Evolutionary conservation across 2,797 vertebrate species (phyloP).

Genomic region (Anguilla obscura): DNA sequence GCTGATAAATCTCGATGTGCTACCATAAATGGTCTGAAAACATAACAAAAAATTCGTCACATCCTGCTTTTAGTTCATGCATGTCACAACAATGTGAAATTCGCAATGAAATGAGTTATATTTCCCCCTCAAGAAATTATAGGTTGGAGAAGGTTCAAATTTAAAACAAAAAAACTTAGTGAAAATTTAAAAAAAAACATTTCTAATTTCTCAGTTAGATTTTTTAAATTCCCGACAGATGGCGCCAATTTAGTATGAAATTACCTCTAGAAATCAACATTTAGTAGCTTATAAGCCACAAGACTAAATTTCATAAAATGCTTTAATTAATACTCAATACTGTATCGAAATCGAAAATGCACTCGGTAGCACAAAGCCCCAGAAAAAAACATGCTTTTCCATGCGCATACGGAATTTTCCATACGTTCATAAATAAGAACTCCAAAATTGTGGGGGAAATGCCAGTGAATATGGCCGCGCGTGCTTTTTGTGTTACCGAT

Average conservation of each 20-base stretch:
- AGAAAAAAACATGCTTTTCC: not conserved
- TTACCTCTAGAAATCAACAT: constrained; percentile 50
- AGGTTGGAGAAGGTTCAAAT: not conserved
- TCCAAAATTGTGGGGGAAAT: constrained; percentile 52
- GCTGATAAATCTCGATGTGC: not conserved
- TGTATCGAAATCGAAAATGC: not conserved
- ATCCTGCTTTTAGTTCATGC: not conserved
- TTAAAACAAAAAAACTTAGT: constrained; percentile 31
- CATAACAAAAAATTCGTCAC: not conserved
- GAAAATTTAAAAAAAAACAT: constrained; percentile 34
- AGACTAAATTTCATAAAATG: not conserved
- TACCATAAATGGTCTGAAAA: not conserved
- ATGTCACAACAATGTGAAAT: not conserved
- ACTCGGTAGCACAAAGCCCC: not conserved
- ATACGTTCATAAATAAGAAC: constrained; percentile 17
- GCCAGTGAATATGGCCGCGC: constrained; percentile 81
- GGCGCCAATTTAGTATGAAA: constrained; percentile 67
- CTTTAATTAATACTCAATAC: not conserved
- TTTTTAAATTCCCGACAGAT: constrained; percentile 66
- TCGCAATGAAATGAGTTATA: not conserved
- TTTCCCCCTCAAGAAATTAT: not conserved
- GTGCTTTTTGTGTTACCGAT: constrained; percentile 74
- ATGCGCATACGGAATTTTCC: not conserved
- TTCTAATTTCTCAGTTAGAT: constrained; percentile 57
- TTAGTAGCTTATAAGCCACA: not conserved